phyloP scores from a whole-genome alignment of 2,888 invertebrate genomes.

The Archips crataeganus region DNA sequence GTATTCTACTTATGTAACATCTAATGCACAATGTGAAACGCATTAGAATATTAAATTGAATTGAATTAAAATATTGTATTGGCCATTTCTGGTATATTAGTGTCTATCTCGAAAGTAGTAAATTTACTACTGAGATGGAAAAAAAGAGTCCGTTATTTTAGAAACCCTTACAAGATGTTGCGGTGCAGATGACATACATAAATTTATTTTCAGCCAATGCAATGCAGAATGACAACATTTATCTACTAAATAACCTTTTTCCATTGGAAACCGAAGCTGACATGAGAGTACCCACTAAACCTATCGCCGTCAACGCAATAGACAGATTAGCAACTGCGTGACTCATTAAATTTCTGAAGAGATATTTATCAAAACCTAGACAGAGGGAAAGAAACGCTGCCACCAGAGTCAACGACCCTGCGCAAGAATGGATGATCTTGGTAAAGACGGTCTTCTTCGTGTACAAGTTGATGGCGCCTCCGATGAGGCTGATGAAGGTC shows the following conservation, averaged over 20 bases:
- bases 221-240: background rate
- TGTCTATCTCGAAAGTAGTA: too few relatives aligned
- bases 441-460: conserved; percentile 44
- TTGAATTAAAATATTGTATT: too few relatives aligned
- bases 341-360: conserved; percentile 43
- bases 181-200: background rate
- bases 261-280: conserved; percentile 48
- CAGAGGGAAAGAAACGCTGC: conserved; percentile 59
- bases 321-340: conserved; percentile 54
- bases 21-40: too few relatives aligned
- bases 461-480: conserved; percentile 58
- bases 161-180: too few relatives aligned
- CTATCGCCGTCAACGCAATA: conserved; percentile 56
- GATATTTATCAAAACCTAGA: conserved; percentile 52
- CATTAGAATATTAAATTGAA: too few relatives aligned
- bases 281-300: conserved; percentile 57
- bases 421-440: conserved; percentile 53
- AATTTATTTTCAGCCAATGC: background rate
- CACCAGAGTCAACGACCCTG: conserved; percentile 56
- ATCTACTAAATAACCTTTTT: conserved; percentile 41
- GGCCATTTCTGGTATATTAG: too few relatives aligned
- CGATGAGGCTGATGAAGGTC: conserved; percentile 60
- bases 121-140: too few relatives aligned
- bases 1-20: too few relatives aligned
- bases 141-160: too few relatives aligned